Percentiles rank a stretch among this genome's conserved stretches.
Conservation (phyloP, 2,797 vertebrate species). For the Distichodus sexfasciatus region DNA sequence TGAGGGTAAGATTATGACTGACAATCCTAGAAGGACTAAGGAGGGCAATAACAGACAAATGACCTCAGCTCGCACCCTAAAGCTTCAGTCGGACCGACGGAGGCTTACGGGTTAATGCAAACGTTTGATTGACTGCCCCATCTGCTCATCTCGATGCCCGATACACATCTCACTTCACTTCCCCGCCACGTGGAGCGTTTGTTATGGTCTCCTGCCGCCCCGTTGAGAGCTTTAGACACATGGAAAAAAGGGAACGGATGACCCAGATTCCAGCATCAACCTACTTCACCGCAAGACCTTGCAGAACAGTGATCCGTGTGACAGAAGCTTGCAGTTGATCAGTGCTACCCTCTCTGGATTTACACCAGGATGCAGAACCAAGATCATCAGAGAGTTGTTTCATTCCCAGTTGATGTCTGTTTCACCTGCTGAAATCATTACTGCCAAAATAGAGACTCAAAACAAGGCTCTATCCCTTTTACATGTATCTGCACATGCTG, state of each 20-base stretch:
- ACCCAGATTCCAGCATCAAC: slow-evolving; percentile 67
- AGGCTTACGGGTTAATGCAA: slow-evolving; percentile 22
- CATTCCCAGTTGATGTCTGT: too few species aligned
- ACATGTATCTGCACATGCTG: too few species aligned
- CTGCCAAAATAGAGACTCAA: too few species aligned
- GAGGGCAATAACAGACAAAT: background rate
- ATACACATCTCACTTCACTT: slow-evolving; percentile 18
- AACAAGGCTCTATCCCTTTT: too few species aligned
- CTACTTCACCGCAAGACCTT: slow-evolving; percentile 47
- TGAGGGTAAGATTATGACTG: slow-evolving; percentile 7
- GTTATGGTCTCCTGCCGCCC: slow-evolving; percentile 44
- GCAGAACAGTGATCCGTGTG: slow-evolving; percentile 33
- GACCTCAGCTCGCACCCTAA: background rate
- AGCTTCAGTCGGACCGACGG: background rate
- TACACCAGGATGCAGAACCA: too few species aligned
- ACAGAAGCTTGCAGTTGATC: too few species aligned
- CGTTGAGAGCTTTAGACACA: slow-evolving; percentile 53
- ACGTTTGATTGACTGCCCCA: slow-evolving; percentile 37
- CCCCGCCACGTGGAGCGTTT: slow-evolving; percentile 43
- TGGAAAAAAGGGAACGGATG: slow-evolving; percentile 54
- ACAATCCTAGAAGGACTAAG: background rate
- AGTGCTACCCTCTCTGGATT: too few species aligned
- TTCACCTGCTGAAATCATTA: too few species aligned
- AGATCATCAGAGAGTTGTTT: too few species aligned
- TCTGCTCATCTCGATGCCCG: slow-evolving; percentile 22